phyloP scores from a whole-genome alignment of 2,888 invertebrate genomes.

The Heliconius ethilla region DNA sequence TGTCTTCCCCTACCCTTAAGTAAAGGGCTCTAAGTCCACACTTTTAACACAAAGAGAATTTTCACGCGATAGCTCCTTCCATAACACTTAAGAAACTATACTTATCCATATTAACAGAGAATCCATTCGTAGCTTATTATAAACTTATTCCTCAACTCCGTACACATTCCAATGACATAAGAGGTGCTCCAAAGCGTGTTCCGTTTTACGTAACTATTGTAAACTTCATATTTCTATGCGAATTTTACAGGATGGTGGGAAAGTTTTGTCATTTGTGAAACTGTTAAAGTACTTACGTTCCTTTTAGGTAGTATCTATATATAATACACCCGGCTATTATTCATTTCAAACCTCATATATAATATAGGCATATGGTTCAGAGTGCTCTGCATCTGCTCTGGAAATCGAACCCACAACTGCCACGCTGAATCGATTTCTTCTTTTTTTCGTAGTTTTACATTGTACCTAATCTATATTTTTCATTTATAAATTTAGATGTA shows the following conservation, averaged over 20 bases:
- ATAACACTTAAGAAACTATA: not conserved
- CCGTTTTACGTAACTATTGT: conserved; percentile 47
- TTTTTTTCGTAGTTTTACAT: too few species aligned
- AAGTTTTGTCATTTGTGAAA: conserved; percentile 46
- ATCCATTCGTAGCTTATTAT: conserved; percentile 18
- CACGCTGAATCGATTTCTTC: too few species aligned
- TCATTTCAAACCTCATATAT: not conserved
- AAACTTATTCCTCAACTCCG: conserved; percentile 30
- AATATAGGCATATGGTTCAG: too few species aligned
- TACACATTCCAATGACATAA: conserved; percentile 44
- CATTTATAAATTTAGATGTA: too few species aligned
- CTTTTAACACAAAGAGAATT: not conserved
- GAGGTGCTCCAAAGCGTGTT: conserved; percentile 46
- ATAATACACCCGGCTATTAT: not conserved
- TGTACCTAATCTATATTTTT: too few species aligned
- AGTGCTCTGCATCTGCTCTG: too few species aligned
- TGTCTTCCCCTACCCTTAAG: not conserved
- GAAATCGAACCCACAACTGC: too few species aligned
- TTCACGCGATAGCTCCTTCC: not conserved
- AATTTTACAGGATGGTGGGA: conserved; percentile 43
- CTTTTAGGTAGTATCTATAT: conserved; percentile 5
- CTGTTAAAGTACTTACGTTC: conserved; percentile 38
- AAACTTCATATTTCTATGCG: conserved; percentile 40
- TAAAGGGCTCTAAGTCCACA: not conserved
- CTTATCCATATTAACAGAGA: conserved; percentile 3